Conservation (phyloP, 2,888 invertebrate genomes). For the Exephanes ischioxanthus region DNA sequence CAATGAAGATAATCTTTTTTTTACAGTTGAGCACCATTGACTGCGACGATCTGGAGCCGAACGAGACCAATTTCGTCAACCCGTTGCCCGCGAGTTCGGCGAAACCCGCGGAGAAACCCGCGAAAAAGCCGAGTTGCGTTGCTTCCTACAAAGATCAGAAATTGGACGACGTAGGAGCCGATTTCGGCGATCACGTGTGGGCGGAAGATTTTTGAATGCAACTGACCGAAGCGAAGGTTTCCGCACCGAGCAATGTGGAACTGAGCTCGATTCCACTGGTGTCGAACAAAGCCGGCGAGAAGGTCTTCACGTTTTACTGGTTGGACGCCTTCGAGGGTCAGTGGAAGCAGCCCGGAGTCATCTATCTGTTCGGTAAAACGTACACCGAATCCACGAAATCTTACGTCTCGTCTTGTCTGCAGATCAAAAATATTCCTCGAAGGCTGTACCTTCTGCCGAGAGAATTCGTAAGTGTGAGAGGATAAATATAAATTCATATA, state of each 20-base stretch:
- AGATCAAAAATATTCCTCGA: slow-evolving; percentile 93
- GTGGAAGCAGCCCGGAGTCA: slow-evolving; percentile 92
- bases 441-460: slow-evolving; percentile 94
- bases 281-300: slow-evolving; percentile 85
- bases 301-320: slow-evolving; percentile 91
- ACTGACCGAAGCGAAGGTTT: slow-evolving; percentile 65
- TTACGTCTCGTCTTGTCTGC: slow-evolving; percentile 95
- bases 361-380: slow-evolving; percentile 97
- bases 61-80: background rate
- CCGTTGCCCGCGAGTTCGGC: slow-evolving; percentile 19
- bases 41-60: slow-evolving; percentile 73
- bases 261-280: slow-evolving; percentile 81
- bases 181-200: slow-evolving; percentile 72
- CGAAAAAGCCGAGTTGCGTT: slow-evolving; percentile 78
- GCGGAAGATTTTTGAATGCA: slow-evolving; percentile 76
- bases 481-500: background rate
- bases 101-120: no score
- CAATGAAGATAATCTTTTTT: background rate
- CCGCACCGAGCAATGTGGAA: slow-evolving; percentile 64
- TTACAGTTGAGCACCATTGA: slow-evolving; percentile 60
- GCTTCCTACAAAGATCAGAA: slow-evolving; percentile 50
- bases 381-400: slow-evolving; percentile 86
- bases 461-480: slow-evolving; percentile 89
- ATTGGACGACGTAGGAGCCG: slow-evolving; percentile 31
- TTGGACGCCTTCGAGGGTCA: slow-evolving; percentile 97